Evolutionary conservation across 2,113 vertebrate species (phyloP).

Genomic region (Corydoras maculifer): DNA sequence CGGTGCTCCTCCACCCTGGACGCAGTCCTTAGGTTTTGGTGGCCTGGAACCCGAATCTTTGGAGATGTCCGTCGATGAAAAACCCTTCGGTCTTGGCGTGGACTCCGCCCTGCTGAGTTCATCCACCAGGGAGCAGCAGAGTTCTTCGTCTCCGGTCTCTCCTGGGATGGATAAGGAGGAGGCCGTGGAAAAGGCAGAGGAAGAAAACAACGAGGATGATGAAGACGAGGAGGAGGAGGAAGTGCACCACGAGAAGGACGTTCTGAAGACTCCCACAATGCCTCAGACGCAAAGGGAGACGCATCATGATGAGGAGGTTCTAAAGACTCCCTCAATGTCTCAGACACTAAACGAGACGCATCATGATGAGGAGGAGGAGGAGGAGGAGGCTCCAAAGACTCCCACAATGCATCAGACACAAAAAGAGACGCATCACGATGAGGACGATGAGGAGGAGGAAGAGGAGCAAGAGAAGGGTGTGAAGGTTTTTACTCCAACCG

Average conservation of each 20-base stretch:
- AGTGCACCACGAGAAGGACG: slow-evolving; percentile 18
- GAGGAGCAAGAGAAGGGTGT: slow-evolving; percentile 39
- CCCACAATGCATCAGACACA: too few species aligned
- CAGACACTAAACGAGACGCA: slow-evolving; percentile 24
- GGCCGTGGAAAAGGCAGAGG: slow-evolving; percentile 68
- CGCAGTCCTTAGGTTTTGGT: background rate
- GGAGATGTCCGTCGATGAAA: background rate
- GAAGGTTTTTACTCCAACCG: slow-evolving; percentile 47
- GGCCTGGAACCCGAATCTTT: too few species aligned
- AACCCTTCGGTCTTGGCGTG: background rate
- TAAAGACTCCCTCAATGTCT: slow-evolving; percentile 51
- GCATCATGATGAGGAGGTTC: slow-evolving; percentile 51
- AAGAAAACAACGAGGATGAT: slow-evolving; percentile 67
- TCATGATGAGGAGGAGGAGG: too few species aligned
- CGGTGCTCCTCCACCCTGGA: slow-evolving; percentile 45
- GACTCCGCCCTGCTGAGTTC: too few species aligned
- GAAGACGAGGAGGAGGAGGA: slow-evolving; percentile 57
- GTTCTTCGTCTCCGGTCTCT: slow-evolving; percentile 38
- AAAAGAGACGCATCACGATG: background rate
- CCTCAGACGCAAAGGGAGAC: too few species aligned
- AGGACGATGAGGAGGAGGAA: background rate
- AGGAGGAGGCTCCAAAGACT: too few species aligned
- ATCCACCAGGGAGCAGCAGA: background rate
- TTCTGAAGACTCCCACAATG: too few species aligned
- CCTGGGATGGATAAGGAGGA: slow-evolving; percentile 55